Percentiles rank a stretch among this genome's conserved stretches.
These are phyloP conservation scores for Sturnus vulgaris DNA, from an alignment of 2,113 vertebrate species.

Conservation along the genomic window DNA sequence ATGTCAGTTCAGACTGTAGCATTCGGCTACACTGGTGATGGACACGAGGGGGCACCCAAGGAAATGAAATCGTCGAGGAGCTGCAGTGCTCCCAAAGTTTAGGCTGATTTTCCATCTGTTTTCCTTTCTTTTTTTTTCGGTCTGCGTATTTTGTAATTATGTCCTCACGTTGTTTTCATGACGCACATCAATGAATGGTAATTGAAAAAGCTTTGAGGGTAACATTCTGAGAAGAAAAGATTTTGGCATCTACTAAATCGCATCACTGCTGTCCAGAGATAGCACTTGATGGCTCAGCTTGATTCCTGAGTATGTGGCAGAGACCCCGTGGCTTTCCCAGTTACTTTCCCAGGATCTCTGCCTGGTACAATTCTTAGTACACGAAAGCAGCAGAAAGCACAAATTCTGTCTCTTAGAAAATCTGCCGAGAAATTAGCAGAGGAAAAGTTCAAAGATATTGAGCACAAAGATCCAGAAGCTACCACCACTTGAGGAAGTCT, in stretches of 20 bases:
- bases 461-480: not conserved
- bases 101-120: not conserved
- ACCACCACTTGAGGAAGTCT: not conserved
- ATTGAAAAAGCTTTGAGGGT: not conserved
- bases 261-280: not conserved
- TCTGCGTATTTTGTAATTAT: not conserved
- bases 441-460: not conserved
- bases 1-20: not conserved
- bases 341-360: not conserved
- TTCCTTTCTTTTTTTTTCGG: accelerated
- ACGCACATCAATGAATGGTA: not conserved
- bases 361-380: not conserved
- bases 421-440: not conserved
- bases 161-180: not conserved
- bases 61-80: not conserved
- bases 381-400: not conserved
- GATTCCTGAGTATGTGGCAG: not conserved
- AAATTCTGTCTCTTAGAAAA: not conserved
- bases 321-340: not conserved
- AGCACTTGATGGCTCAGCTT: not conserved
- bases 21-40: not conserved
- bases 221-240: not conserved
- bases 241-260: not conserved
- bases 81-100: not conserved
- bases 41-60: constrained; percentile 47